Evolutionary conservation across 2,797 vertebrate species (phyloP), one percentile per base, ranked within the genome.

Genomic region (Sebastes cheni): DNA sequence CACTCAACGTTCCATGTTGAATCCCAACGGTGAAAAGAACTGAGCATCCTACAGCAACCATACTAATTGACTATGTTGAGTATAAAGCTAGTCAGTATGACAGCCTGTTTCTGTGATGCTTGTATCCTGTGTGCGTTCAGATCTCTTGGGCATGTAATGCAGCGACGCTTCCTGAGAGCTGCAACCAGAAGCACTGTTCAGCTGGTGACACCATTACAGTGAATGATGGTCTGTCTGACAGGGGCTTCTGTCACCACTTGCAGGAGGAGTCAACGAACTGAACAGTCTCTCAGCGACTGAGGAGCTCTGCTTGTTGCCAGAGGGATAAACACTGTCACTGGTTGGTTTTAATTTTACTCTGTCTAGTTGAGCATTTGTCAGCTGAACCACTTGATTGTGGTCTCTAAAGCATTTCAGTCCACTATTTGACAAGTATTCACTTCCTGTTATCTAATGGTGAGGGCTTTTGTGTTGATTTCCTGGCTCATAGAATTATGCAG

Each of bases 201-300:
- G 81, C 81, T 72, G 92, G 77, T 82, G 90, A 91, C 91, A 87
- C 83, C 83, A 82, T 90, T 86, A 79, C 79, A 65, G 84, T 87
- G 90, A 92, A 83, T 79, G 89, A 92, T 86, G 91, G 88, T 90
- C 84, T 75, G 81, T 83, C 85, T 88, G 88, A 91, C 90, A 85
- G 84, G 59, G 74, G 87, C 82, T 81, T 89, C 89, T 91, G 88
- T 84, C 91, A 80, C 86, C 84, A 76, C 86, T 79, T 78, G 72
- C 80, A 79, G 82, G 72, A 89, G 80, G 80, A 90, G 80, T 83
- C 86, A 80, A 86, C 84, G n/a, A 81, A 89, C 86, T 90, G 86
- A 88, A 78, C 85, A 76, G 77, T 85, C 84, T 82, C 84, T 77
- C 80, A 68, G 84, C 75, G 70, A 74, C 83, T 8, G 73, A 81